Evolutionary conservation across 1,140 invertebrate species (phyloP), one percentile per base, ranked within the genome.

Genomic region (Sinella curviseta): DNA sequence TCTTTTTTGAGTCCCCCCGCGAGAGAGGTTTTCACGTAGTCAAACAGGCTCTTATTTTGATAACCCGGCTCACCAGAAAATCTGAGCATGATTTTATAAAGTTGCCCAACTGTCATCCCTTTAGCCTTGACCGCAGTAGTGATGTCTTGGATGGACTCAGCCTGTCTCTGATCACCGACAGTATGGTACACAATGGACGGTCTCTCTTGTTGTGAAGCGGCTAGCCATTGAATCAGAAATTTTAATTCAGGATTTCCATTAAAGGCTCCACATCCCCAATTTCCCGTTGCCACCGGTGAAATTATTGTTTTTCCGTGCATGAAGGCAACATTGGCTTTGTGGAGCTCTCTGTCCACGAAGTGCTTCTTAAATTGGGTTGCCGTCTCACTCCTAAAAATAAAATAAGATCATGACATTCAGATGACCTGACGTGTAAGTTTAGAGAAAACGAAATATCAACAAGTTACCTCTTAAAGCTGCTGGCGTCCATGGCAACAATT

Each of bases 241-340:
- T 99, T 99, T 0, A 99, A 86, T 48, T 91, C 88, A 0, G 93
- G 89, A 85, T 97, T 92, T 2, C 97, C 97, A 1, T 91, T 90
- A 86, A 96, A 99, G 1, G 93, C 97, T 1, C 97, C 97, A 88
- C 97, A 99, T 3, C 97, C 97, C 97, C 97, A 99, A 88, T 99
- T 99, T 36, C 97, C 97, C 0, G 96, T 97, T 2, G 96, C 96
- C 4, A 99, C 90, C 1, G 92, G 92, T n/a, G n/a, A n/a, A n/a
- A 0, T 35, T 65, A 30, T 39, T 55, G 3, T n/a, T 14, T 77
- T 57, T 34, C 28, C 8, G 3, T 57, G 1, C 17, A 20, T 31
- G 17, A n/a, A 87, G 87, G 24, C 77, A 35, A 57, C 80, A 54
- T 8, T n/a, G 34, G 20, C 35, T 33, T 67, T 67, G 30, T 57